These are phyloP conservation scores for Monochamus alternatus DNA, from an alignment of 2,888 invertebrate genomes.

Conservation along the genomic window DNA sequence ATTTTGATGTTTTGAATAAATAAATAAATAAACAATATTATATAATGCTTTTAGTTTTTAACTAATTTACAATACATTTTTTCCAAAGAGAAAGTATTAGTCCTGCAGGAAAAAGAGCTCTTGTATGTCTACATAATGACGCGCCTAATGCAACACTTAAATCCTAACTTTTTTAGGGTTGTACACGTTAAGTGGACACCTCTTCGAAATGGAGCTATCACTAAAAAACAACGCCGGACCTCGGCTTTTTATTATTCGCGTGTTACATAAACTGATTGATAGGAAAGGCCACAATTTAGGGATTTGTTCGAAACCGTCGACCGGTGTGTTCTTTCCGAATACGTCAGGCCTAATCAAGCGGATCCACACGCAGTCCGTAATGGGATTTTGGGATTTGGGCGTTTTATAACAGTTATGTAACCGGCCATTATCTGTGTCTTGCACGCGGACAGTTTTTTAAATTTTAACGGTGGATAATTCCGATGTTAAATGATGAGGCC, in stretches of 20 bases:
- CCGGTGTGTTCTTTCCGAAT: conserved; percentile 38
- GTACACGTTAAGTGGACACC: no score
- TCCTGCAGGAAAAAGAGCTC: no score
- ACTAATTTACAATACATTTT: no score
- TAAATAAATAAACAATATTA: no score
- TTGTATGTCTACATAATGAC: no score
- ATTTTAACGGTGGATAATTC: conserved; percentile 53
- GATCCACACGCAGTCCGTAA: conserved; percentile 44
- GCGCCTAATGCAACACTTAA: no score
- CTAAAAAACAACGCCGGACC: background rate
- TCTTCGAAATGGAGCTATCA: background rate
- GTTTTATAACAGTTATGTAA: conserved; percentile 44
- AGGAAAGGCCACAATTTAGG: conserved; percentile 34
- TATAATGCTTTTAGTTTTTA: no score
- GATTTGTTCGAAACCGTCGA: conserved; percentile 37
- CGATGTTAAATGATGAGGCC: conserved; percentile 39
- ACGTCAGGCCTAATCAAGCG: conserved; percentile 44
- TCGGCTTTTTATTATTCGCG: conserved; percentile 25
- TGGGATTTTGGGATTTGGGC: conserved; percentile 46
- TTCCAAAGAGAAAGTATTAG: no score
- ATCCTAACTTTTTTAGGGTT: no score
- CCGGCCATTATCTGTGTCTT: conserved; percentile 48
- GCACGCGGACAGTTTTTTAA: conserved; percentile 50
- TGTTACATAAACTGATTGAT: conserved; percentile 23
- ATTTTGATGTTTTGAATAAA: no score